Base-by-base conservation (phyloP, 2,888 invertebrate genomes). In the Xestoiulus laeticollis region DNA sequence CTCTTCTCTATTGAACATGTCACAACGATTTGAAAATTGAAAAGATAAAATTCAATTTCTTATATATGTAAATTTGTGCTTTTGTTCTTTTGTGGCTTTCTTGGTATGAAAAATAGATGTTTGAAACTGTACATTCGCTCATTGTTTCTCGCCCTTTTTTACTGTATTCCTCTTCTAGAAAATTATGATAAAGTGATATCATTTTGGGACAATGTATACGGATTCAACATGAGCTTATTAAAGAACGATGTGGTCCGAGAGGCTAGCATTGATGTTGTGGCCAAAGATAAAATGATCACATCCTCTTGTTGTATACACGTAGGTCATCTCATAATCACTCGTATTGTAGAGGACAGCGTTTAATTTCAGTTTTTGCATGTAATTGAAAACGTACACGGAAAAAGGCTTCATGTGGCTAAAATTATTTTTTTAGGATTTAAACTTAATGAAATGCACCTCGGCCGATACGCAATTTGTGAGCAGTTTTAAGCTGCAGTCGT, bases 201-300 rank as follows among this genome's bases (percentile, higher is more conserved):
- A 84, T 98, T 96, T 92, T 99, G 98, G 98, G 95, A 96, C 26
- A 94, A 98, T 92, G 98, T 99, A 0, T 98, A 98, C 90, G 98
- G 97, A 0, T 97, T 96, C 90, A 96, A 96, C 92, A 99, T 99
- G 98, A 95, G 95, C 89, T 96, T 96, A 90, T 95, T 99, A 95
- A 96, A 96, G 91, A 94, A 94, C 0, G 96, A 96, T 91, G 96
- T 96, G 0, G 93, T 97, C 0, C 93, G 94, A 90, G 98, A 98
- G 91, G 95, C 96, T 0, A 93, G 94, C 22, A 94, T 96, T 78
- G 95, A 95, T 90, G 92, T 94, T 30, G 94, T 95, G 90, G 94
- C 95, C 0, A 93, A 93, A 0, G 93, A 95, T 53, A 92, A 94
- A 90, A 93, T 96, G 87, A 92, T 96, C 44, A 96, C 96, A 0